Conservation (phyloP, 2,113 vertebrate genomes). For the Mastomys coucha region DNA sequence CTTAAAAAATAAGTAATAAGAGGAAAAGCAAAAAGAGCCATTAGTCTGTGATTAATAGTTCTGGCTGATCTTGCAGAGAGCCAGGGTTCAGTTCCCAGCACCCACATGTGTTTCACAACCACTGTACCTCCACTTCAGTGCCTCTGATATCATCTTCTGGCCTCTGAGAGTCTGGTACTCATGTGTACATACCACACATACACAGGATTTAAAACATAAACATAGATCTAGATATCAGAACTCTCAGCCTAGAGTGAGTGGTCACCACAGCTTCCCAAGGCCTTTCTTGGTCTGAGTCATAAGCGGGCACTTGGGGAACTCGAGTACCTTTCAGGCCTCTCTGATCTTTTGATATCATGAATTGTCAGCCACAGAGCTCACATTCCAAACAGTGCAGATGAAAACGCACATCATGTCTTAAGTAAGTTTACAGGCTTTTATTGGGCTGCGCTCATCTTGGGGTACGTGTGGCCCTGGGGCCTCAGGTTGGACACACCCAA, state of each 20-base stretch:
- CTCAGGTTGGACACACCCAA: background rate
- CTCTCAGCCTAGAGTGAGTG: background rate
- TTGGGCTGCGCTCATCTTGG: background rate
- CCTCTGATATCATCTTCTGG: background rate
- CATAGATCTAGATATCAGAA: background rate
- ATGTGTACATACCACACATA: background rate
- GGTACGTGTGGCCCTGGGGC: background rate
- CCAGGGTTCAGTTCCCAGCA: background rate
- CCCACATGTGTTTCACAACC: background rate
- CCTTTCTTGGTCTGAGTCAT: background rate
- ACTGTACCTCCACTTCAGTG: no score
- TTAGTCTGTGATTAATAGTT: background rate
- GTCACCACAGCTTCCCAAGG: background rate
- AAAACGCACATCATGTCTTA: background rate
- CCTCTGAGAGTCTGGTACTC: background rate
- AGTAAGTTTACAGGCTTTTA: background rate
- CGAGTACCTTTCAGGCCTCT: background rate
- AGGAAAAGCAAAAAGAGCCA: background rate
- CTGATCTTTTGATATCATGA: background rate
- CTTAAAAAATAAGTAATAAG: no score
- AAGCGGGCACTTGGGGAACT: background rate
- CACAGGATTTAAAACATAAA: background rate
- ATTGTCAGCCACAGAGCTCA: no score
- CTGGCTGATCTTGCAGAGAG: background rate
- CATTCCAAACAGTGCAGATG: background rate